Percentiles rank a stretch among this genome's conserved stretches.
phyloP scores from a whole-genome alignment of 2,797 vertebrate genomes.

The Apodemus agrarius region DNA sequence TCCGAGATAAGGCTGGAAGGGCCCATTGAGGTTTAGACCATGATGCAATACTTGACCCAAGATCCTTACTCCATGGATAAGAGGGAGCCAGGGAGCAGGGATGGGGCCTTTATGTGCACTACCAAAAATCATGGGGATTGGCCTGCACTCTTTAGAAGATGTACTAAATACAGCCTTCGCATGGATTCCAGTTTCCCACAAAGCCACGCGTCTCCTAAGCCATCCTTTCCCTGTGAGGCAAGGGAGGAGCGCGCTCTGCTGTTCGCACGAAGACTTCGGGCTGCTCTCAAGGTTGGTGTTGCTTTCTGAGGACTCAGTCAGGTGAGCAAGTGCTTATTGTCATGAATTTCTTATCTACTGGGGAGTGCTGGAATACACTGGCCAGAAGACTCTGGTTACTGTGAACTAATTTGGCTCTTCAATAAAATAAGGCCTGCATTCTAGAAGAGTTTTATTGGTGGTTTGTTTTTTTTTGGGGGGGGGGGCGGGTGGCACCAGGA shows the following conservation, averaged over 20 bases:
- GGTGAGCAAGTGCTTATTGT: background rate
- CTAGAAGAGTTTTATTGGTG: constrained; percentile 20
- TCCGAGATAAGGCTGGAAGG: background rate
- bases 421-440: constrained; percentile 40
- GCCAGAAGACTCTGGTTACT: background rate
- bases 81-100: background rate
- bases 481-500: background rate
- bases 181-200: background rate
- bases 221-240: constrained; percentile 37
- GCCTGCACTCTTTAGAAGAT: background rate
- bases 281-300: background rate
- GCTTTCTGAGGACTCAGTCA: constrained; percentile 28
- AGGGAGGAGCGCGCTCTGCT: background rate
- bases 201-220: background rate
- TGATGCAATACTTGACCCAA: background rate
- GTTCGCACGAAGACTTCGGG: background rate
- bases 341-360: background rate
- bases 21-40: background rate
- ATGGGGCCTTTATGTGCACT: background rate
- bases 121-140: background rate
- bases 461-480: background rate
- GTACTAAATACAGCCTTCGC: background rate
- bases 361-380: background rate
- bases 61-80: background rate
- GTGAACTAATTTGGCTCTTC: background rate